These are phyloP conservation scores for Falcunculus frontatus DNA, from an alignment of 2,113 vertebrate genomes.

Conservation along the genomic window DNA sequence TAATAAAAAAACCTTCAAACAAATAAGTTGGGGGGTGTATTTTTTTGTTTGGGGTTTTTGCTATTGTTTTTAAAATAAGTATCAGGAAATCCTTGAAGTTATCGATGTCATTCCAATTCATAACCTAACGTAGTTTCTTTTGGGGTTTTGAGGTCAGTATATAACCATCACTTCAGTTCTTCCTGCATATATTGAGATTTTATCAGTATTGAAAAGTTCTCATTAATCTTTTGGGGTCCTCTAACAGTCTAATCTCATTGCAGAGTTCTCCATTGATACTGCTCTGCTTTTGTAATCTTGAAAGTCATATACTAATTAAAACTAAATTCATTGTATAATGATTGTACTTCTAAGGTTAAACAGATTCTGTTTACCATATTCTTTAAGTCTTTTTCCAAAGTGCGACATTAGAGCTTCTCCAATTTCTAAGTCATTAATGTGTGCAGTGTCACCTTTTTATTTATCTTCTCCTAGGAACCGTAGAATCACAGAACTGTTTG, in stretches of 20 bases:
- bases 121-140: neutral
- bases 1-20: neutral
- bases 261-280: neutral
- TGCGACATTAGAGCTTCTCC: neutral
- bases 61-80: neutral
- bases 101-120: neutral
- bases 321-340: neutral
- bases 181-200: neutral
- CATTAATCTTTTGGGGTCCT: neutral
- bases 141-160: neutral
- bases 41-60: neutral
- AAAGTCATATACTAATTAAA: neutral
- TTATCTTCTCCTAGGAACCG: neutral
- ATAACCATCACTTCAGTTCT: neutral
- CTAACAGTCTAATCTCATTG: neutral
- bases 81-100: slow-evolving; percentile 40
- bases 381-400: neutral
- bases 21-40: neutral
- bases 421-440: neutral
- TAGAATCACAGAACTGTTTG: neutral
- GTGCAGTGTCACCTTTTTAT: neutral
- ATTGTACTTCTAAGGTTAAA: neutral
- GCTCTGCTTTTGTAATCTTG: neutral
- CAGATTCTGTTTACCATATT: neutral
- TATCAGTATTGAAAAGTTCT: neutral